Conservation (phyloP, 2,113 vertebrate species). For the Campylomormyrus numenius region DNA sequence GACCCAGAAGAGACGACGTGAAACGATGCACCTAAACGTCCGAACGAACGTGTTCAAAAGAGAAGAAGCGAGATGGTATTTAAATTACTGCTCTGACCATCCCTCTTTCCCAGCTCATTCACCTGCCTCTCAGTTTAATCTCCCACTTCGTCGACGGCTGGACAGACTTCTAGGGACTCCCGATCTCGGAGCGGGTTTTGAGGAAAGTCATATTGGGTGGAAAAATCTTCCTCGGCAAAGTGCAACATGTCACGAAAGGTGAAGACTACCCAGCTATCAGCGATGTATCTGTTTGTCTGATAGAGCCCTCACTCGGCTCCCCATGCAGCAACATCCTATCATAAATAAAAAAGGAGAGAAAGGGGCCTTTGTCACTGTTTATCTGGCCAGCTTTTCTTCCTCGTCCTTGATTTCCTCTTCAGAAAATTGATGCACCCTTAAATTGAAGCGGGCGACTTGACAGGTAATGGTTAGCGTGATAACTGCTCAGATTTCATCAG, state of each 20-base stretch:
- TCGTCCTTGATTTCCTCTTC: conserved; percentile 99
- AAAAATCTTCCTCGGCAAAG: conserved; percentile 83
- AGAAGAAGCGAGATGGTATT: not conserved
- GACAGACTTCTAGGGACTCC: conserved; percentile 69
- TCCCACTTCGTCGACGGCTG: not conserved
- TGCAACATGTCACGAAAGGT: conserved; percentile 93
- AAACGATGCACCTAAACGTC: not conserved
- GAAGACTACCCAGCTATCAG: conserved; percentile 89
- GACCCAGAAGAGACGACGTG: not conserved
- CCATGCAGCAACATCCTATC: conserved; percentile 93
- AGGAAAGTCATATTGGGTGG: conserved; percentile 90
- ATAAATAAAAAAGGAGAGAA: conserved; percentile 89
- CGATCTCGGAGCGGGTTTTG: conserved; percentile 78
- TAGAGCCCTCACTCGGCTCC: conserved; percentile 82
- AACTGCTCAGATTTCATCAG: conserved; percentile 99
- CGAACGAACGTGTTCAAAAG: not conserved
- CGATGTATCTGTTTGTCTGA: conserved; percentile 94
- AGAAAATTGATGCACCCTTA: conserved; percentile 99
- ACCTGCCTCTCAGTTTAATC: not conserved
- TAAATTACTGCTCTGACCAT: not conserved
- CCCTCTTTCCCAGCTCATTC: not conserved
- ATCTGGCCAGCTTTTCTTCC: conserved; percentile 97
- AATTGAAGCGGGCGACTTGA: conserved; percentile 96
- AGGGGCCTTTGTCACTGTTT: conserved; percentile 99
- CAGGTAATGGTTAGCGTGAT: conserved; percentile 99